Evolutionary conservation across 2,888 invertebrate species (phyloP).

Genomic region (Trissolcus japonicus): DNA sequence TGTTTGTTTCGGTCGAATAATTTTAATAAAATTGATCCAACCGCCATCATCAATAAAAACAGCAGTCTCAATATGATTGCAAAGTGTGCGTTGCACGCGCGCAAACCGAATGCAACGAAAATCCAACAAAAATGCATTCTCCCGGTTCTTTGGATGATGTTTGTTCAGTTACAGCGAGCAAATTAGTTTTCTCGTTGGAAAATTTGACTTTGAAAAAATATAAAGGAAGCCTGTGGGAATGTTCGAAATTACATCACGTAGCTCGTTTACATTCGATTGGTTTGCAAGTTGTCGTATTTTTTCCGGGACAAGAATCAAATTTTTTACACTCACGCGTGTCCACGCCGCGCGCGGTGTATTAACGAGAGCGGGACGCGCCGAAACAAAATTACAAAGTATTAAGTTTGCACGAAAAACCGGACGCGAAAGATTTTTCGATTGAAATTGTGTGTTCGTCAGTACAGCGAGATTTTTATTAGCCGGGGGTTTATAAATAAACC

Average conservation of each 20-base stretch:
- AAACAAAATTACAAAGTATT: conserved; percentile 49
- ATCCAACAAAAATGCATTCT: conserved; percentile 55
- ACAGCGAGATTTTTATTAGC: no score
- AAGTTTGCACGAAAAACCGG: conserved; percentile 44
- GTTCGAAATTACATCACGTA: conserved; percentile 58
- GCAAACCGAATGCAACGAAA: conserved; percentile 32
- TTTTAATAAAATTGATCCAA: not conserved
- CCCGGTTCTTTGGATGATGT: conserved; percentile 55
- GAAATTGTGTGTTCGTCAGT: not conserved
- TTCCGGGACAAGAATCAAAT: conserved; percentile 49
- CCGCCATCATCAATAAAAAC: not conserved
- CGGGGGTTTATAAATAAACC: no score
- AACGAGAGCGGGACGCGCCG: conserved; percentile 32
- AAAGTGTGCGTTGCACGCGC: conserved; percentile 34
- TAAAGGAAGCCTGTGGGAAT: conserved; percentile 58
- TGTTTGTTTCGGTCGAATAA: conserved; percentile 2
- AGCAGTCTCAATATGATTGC: conserved; percentile 31
- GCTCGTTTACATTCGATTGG: conserved; percentile 57
- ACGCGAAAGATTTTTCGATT: conserved; percentile 9
- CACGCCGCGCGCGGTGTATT: conserved; percentile 29
- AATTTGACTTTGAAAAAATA: conserved; percentile 58
- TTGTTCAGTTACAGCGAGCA: conserved; percentile 57
- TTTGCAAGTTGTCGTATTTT: conserved; percentile 57
- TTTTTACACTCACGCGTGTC: conserved; percentile 38
- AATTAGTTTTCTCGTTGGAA: conserved; percentile 58